Evolutionary conservation across 2,113 vertebrate species (phyloP).

Genomic region (Sitta europaea): DNA sequence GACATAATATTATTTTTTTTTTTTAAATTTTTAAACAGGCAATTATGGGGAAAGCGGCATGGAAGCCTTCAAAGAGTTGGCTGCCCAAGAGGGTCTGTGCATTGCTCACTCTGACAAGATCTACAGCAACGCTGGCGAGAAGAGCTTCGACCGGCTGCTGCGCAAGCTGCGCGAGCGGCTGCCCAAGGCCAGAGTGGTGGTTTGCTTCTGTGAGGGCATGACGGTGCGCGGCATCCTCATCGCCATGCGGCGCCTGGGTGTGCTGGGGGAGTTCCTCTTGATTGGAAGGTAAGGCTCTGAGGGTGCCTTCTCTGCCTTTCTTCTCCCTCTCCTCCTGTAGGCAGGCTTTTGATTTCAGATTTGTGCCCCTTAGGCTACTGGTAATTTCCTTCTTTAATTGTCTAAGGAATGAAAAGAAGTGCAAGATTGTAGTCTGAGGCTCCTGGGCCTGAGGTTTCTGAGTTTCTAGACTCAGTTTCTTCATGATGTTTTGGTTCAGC

Average conservation of each 20-base stretch:
- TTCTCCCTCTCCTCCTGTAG: accelerated
- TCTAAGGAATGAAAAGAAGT: not conserved
- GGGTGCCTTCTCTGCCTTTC: not conserved
- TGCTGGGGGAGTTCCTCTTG: slow-evolving; percentile 90
- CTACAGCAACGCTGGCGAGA: slow-evolving; percentile 96
- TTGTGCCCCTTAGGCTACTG: not conserved
- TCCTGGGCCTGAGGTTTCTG: too few relatives aligned
- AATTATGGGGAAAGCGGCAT: slow-evolving; percentile 98
- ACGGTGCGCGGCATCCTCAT: slow-evolving; percentile 92
- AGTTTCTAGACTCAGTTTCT: too few relatives aligned
- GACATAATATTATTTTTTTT: not conserved
- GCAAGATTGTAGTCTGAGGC: too few relatives aligned
- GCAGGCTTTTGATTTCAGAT: not conserved
- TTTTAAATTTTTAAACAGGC: slow-evolving; percentile 76
- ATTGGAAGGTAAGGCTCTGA: slow-evolving; percentile 86
- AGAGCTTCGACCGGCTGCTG: slow-evolving; percentile 92
- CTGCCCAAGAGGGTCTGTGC: slow-evolving; percentile 92
- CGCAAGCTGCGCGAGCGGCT: slow-evolving; percentile 90
- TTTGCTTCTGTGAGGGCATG: slow-evolving; percentile 99
- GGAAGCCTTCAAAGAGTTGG: slow-evolving; percentile 98
- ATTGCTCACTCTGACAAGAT: slow-evolving; percentile 98
- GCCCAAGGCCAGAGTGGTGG: slow-evolving; percentile 93
- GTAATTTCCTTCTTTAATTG: not conserved
- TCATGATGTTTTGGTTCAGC: too few relatives aligned
- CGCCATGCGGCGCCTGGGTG: slow-evolving; percentile 91